Evolutionary conservation across 2,797 vertebrate genomes (phyloP), one percentile per base, ranked within the genome.

Genomic region (Acridotheres tristis): DNA sequence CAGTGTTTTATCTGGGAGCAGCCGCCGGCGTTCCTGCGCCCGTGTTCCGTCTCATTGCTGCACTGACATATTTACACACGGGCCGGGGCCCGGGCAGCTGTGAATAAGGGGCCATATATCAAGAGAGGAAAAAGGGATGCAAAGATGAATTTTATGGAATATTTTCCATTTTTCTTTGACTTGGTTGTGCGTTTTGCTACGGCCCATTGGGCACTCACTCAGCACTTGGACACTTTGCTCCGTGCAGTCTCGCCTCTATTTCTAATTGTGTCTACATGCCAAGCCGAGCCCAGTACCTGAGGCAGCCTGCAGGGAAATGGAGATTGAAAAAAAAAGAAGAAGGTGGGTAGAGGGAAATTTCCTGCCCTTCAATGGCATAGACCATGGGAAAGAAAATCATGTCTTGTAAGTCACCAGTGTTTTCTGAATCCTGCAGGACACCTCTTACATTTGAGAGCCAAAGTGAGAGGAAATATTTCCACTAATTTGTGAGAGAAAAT

Each of bases 141-240:
- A 94, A 91, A 96, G 96, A 93, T 80, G 91, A 95, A 96, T 90
- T 94, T 96, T 96, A 96, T 94, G 91, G 94, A 96, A 95, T 94
- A 94, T 92, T 95, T 96, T 95, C 95, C 94, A 94, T 94, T 96
- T 96, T 93, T 94, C 90, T 96, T 96, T 95, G 88, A 95, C 94
- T 92, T 77, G 71, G 89, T 94, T 88, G 80, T 89, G 58, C 83
- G 3, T 95, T 97, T 96, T 90, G 96, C 79, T 89, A 93, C 15
- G 75, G 93, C 91, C 93, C 96, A 97, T 95, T 94, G 93, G 95
- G 78, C 43, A 26, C 88, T 97, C 95, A 91, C 93, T 97, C 96
- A 92, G 91, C 90, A 65, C 83, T 92, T 71, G 91, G 93, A 94
- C 95, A 94, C 95, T 96, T 81, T 62, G 90, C 80, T 96, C 95